A percentile compares a stretch with the other conserved stretches of the same genome.
phyloP scores from a whole-genome alignment of 2,113 vertebrate species.

The Oncorhynchus masou region DNA sequence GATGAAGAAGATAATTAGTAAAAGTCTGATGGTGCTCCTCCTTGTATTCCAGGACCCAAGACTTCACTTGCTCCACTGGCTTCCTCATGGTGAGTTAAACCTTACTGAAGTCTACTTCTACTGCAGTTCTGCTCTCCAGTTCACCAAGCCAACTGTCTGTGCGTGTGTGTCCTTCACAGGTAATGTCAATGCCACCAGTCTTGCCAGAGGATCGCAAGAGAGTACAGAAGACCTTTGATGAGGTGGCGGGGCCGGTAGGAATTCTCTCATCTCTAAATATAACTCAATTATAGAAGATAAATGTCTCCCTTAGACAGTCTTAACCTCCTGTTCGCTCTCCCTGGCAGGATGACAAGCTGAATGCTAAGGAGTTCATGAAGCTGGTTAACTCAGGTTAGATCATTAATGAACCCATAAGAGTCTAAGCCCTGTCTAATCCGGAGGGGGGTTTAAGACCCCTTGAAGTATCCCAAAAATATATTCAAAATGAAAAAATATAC shows the following conservation, averaged over 20 bases:
- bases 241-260: constrained; percentile 64
- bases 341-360: constrained; percentile 66
- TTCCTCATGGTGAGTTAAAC: constrained; percentile 60
- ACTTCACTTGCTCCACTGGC: constrained; percentile 63
- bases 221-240: constrained; percentile 64
- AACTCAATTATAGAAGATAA: not conserved
- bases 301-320: constrained; percentile 1
- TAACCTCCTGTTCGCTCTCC: constrained; percentile 19
- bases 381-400: constrained; percentile 72
- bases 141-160: constrained; percentile 20
- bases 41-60: constrained; percentile 63
- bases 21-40: constrained; percentile 16
- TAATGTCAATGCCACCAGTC: constrained; percentile 53
- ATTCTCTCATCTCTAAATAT: not conserved
- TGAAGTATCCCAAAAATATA: no score
- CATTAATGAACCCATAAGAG: no score
- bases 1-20: not conserved
- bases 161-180: constrained; percentile 50
- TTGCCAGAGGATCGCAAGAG: constrained; percentile 52
- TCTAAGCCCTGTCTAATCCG: no score
- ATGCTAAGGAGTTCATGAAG: constrained; percentile 63
- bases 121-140: not conserved
- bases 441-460: no score
- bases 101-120: not conserved
- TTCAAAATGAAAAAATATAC: no score